Percentiles rank a stretch among this genome's conserved stretches.
These are phyloP conservation scores for Anastrepha obliqua DNA, from an alignment of 1,140 invertebrate species.

Conservation along the genomic window DNA sequence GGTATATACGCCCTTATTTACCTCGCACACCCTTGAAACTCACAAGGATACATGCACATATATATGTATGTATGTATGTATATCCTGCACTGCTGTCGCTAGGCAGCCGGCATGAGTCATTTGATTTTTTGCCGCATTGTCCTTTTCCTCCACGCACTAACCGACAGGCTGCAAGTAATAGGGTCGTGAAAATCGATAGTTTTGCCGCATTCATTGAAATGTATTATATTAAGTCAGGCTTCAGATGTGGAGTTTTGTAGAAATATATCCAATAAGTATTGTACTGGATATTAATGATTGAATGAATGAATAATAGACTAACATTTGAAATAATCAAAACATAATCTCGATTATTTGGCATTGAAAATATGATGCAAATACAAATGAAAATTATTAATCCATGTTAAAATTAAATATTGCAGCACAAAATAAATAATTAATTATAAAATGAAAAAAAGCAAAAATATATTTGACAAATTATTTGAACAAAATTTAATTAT, in stretches of 20 bases:
- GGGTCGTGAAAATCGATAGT: neutral
- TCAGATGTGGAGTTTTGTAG: neutral
- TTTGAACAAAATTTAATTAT: too few species aligned
- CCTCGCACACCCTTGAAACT: neutral
- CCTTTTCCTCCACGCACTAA: conserved; percentile 1
- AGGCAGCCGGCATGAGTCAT: conserved; percentile 15
- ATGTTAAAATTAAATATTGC: too few species aligned
- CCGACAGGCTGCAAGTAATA: neutral
- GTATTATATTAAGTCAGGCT: neutral
- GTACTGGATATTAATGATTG: too few species aligned
- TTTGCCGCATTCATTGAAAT: conserved; percentile 35
- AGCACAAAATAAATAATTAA: too few species aligned
- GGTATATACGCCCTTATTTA: conserved; percentile 14
- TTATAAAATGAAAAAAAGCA: too few species aligned
- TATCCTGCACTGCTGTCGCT: conserved; percentile 9
- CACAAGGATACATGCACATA: neutral
- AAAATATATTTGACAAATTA: too few species aligned
- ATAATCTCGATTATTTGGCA: too few species aligned
- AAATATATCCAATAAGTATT: too few species aligned
- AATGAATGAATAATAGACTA: too few species aligned
- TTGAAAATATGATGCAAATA: too few species aligned
- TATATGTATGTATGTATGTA: neutral
- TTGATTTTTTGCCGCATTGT: neutral
- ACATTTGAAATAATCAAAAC: too few species aligned
- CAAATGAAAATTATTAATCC: too few species aligned